These are phyloP conservation scores for Achlya flavicornis DNA, from an alignment of 2,888 invertebrate genomes.

Conservation along the genomic window DNA sequence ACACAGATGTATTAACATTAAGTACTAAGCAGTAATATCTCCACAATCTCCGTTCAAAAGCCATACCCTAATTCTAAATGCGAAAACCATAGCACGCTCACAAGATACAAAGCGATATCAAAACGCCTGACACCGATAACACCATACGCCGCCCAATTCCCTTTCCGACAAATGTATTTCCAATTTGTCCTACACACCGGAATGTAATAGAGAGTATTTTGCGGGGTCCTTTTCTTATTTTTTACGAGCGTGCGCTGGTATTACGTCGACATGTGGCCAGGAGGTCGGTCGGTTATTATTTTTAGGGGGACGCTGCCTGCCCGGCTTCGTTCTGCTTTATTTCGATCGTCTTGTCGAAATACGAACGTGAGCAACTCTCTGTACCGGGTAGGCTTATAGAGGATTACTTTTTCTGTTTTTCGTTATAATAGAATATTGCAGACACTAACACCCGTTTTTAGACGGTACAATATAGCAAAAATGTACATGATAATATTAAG, in stretches of 20 bases:
- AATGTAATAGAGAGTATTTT: conserved; percentile 76
- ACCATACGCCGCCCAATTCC: conserved; percentile 42
- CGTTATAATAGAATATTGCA: conserved; percentile 42
- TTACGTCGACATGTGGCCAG: conserved; percentile 75
- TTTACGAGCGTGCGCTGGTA: conserved; percentile 73
- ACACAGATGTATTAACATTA: neutral
- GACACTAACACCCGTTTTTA: conserved; percentile 47
- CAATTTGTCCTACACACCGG: conserved; percentile 66
- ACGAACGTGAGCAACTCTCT: conserved; percentile 31
- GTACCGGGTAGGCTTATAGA: conserved; percentile 20
- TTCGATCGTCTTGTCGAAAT: conserved; percentile 43
- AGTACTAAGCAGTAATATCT: conserved; percentile 1
- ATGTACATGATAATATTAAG: conserved; percentile 17
- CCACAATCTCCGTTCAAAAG: conserved; percentile 3
- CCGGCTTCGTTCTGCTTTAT: conserved; percentile 48
- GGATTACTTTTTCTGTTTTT: conserved; percentile 34
- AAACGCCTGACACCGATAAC: conserved; percentile 31
- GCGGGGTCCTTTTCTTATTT: conserved; percentile 74
- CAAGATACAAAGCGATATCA: conserved; percentile 37
- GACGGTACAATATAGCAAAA: conserved; percentile 48
- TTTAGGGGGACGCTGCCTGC: conserved; percentile 51
- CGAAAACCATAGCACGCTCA: conserved; percentile 18
- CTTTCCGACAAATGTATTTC: conserved; percentile 68
- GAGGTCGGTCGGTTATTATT: conserved; percentile 69
- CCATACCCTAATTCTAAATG: conserved; percentile 9